Percentiles rank a stretch among this genome's conserved stretches.
Conservation (phyloP, 2,888 invertebrate genomes). For the Agriopis leucophaearia region DNA sequence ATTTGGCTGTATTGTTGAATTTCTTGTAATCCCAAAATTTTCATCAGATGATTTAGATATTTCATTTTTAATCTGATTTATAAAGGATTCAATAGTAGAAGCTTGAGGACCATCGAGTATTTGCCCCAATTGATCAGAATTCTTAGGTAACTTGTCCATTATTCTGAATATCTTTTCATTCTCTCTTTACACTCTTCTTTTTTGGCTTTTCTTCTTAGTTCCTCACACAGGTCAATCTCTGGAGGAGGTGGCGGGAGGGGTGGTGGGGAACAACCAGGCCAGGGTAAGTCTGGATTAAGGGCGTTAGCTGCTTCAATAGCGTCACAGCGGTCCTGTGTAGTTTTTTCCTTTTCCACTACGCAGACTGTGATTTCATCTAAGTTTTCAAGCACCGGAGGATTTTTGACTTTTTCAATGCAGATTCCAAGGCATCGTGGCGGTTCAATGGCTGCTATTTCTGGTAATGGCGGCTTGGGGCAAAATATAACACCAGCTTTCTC, state of each 20-base stretch:
- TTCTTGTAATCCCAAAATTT: constrained; percentile 48
- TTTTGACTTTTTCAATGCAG: constrained; percentile 71
- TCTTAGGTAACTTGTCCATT: constrained; percentile 38
- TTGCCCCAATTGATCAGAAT: constrained; percentile 20
- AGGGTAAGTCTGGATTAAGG: constrained; percentile 53
- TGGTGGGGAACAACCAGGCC: constrained; percentile 59
- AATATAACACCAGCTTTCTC: constrained; percentile 63
- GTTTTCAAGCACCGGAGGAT: constrained; percentile 51
- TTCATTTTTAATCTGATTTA: constrained; percentile 53
- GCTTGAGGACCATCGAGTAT: constrained; percentile 28
- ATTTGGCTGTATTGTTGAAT: constrained; percentile 47
- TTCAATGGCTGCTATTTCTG: constrained; percentile 45
- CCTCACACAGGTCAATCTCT: constrained; percentile 61
- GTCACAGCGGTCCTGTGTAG: constrained; percentile 61
- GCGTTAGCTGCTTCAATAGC: constrained; percentile 51
- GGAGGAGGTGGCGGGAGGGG: constrained; percentile 61
- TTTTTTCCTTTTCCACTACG: constrained; percentile 53
- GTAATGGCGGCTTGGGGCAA: constrained; percentile 57
- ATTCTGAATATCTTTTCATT: constrained; percentile 61
- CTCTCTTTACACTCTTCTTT: constrained; percentile 59
- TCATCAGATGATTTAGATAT: constrained; percentile 47
- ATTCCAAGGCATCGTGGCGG: constrained; percentile 60
- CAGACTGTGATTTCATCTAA: constrained; percentile 50
- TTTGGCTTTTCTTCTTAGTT: constrained; percentile 51
- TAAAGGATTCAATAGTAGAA: constrained; percentile 47